These are phyloP conservation scores for Urophycis tenuis DNA, from an alignment of 2,797 vertebrate species.

Conservation along the genomic window DNA sequence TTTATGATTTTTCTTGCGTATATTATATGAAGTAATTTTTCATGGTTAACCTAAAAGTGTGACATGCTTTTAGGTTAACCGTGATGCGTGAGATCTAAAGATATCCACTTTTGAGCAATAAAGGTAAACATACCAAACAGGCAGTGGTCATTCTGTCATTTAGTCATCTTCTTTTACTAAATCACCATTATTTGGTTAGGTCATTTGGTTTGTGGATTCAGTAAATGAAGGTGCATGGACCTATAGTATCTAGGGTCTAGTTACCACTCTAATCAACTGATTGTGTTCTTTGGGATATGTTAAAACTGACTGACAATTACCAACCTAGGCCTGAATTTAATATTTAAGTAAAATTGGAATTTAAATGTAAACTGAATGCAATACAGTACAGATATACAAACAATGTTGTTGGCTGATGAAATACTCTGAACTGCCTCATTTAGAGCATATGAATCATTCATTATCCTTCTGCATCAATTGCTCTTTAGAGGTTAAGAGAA, in stretches of 20 bases:
- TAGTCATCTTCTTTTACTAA: neutral
- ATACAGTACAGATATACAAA: conserved; percentile 7
- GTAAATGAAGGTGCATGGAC: neutral
- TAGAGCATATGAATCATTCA: conserved; percentile 33
- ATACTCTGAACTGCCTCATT: conserved; percentile 38
- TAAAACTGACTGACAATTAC: neutral
- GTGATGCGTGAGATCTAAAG: too few relatives aligned
- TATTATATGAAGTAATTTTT: neutral
- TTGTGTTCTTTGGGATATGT: neutral
- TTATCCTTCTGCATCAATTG: conserved; percentile 34
- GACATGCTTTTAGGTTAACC: too few relatives aligned
- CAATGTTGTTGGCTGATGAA: neutral
- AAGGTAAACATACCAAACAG: too few relatives aligned
- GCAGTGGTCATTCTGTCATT: neutral
- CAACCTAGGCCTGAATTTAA: neutral
- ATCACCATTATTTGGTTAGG: neutral
- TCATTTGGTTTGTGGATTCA: neutral
- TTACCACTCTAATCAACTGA: neutral
- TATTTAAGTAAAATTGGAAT: neutral
- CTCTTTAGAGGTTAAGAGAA: conserved; percentile 33
- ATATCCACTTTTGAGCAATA: too few relatives aligned
- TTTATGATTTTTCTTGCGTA: neutral
- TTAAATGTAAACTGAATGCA: neutral
- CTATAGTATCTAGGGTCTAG: neutral
- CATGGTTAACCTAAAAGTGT: too few relatives aligned